Percentiles rank a stretch among this genome's conserved stretches.
Conservation (phyloP, 2,113 vertebrate genomes). For the Sinocyclocheilus rhinocerous region DNA sequence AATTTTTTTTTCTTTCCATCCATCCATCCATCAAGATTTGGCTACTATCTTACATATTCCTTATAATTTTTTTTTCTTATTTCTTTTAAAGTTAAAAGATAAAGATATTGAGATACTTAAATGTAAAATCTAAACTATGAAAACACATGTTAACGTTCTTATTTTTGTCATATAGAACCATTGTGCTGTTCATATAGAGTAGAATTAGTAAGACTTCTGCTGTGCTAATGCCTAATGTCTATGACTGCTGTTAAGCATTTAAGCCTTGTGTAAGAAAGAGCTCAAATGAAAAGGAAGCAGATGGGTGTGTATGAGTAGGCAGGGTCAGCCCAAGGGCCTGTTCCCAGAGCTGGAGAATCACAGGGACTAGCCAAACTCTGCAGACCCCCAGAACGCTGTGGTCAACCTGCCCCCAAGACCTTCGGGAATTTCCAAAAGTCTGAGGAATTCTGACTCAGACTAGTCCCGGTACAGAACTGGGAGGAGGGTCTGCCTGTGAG, state of each 20-base stretch:
- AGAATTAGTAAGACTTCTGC: background rate
- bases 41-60: background rate
- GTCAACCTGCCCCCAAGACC: slow-evolving; percentile 44
- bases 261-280: background rate
- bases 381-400: slow-evolving; percentile 43
- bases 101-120: background rate
- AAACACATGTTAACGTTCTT: background rate
- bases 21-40: background rate
- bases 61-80: background rate
- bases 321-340: slow-evolving; percentile 37
- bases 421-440: slow-evolving; percentile 62
- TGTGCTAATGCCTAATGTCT: background rate
- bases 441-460: slow-evolving; percentile 58
- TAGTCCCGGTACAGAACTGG: slow-evolving; percentile 40
- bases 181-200: background rate
- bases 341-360: slow-evolving; percentile 40
- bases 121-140: background rate
- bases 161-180: background rate
- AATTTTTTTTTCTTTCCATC: background rate
- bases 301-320: slow-evolving; percentile 34
- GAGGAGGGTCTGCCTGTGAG: slow-evolving; percentile 52
- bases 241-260: background rate
- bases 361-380: slow-evolving; percentile 54
- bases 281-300: slow-evolving; percentile 13
- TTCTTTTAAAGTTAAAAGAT: background rate